Base-by-base conservation (phyloP, 1,140 invertebrate genomes). In the Heliconius hermathena region DNA sequence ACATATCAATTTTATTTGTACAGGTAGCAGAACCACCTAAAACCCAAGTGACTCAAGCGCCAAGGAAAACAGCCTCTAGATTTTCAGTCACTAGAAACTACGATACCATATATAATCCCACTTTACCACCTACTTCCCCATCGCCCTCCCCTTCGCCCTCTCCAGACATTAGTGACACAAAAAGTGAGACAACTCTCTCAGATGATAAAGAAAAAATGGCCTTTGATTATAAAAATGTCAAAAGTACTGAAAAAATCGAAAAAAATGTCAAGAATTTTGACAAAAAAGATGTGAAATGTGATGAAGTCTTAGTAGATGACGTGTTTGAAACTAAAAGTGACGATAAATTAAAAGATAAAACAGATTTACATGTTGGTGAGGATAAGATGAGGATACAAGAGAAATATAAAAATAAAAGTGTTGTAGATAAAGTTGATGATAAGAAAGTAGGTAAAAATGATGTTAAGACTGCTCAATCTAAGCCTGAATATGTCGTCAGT, bases 51-150 rank as follows among this genome's bases (percentile, higher is more conserved):
- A 88, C 89, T n/a, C 83, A 88, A 6, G 85, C 83, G 2, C 83
- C 89, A 5, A 78, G 84, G n/a, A 87, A 88, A 41, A 75, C 85
- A 0, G 79, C 87, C 0, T 94, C 92, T 4, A 81, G 94, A 6
- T 95, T 95, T 80, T 94, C 93, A 0, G 91, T 95, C 0, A 91
- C 93, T 1, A 87, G 94, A 52, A 95, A 95, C 83, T 93, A 94
- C 70, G 92, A 93, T 60, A 73, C 86, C 0, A 86, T 87, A 1
- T 93, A 92, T 79, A 90, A 90, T 60, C 88, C 87, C 46, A 80
- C 88, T 9, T 60, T 85, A 5, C 83, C 84, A 20, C 80, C 81
- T 18, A 83, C 86, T 6, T 76, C 83, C 4, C 83, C 85, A 3
- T 74, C 81, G 13, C 85, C 79, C 3, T 81, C 78, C 11, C 79